phyloP scores from a whole-genome alignment of 2,113 vertebrate genomes.

The Hippocampus guttulatus region DNA sequence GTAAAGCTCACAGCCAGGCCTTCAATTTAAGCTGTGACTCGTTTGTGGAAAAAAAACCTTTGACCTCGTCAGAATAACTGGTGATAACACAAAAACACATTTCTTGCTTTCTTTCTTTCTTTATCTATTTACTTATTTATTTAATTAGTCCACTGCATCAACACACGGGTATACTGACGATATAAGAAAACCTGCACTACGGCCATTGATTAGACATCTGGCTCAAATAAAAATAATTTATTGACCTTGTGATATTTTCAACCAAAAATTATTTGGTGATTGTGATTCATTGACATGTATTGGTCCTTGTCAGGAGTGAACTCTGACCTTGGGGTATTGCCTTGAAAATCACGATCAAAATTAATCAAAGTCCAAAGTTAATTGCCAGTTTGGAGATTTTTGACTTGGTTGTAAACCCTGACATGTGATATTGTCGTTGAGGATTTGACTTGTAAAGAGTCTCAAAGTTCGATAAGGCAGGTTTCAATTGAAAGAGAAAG shows the following conservation, averaged over 20 bases:
- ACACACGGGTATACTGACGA: no score
- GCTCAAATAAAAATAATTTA: no score
- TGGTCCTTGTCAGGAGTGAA: no score
- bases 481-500: not conserved
- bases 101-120: no score
- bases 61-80: not conserved
- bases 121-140: no score
- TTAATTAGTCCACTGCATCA: no score
- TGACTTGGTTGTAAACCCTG: not conserved
- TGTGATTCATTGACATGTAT: no score
- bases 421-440: not conserved
- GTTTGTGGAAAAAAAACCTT: not conserved
- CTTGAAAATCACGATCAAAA: not conserved
- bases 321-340: no score
- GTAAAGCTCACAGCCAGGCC: not conserved
- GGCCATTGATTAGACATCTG: no score
- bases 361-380: not conserved
- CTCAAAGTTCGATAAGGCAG: not conserved
- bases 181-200: no score
- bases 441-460: not conserved
- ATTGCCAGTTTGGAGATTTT: not conserved
- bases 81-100: not conserved
- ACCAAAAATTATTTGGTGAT: not conserved
- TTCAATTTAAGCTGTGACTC: not conserved
- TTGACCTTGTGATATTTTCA: not conserved